Evolutionary conservation across 2,888 invertebrate species (phyloP).

Genomic region (Parapristionchus giblindavisi): DNA sequence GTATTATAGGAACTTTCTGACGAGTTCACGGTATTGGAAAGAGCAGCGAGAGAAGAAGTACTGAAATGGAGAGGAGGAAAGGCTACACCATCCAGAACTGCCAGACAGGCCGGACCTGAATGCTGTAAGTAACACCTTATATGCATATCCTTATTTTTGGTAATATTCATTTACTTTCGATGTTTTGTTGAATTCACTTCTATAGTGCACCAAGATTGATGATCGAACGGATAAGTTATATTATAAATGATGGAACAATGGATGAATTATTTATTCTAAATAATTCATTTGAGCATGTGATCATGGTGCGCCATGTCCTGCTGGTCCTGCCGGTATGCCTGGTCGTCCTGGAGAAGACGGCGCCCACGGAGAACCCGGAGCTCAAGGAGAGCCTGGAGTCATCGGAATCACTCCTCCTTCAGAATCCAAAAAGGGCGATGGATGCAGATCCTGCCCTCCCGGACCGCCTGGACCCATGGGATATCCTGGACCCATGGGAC

Average conservation of each 20-base stretch:
- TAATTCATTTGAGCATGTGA: constrained; percentile 14
- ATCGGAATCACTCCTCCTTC: constrained; percentile 32
- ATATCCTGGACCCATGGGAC: constrained; percentile 36
- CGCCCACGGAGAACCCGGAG: constrained; percentile 9
- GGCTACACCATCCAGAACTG: constrained; percentile 1
- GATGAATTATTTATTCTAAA: too few species aligned
- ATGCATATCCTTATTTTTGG: not conserved
- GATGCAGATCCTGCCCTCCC: constrained; percentile 32
- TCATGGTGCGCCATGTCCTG: constrained; percentile 8
- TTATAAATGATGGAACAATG: too few species aligned
- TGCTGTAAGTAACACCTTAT: constrained; percentile 21
- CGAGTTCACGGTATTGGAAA: constrained; percentile 27
- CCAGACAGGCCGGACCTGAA: constrained; percentile 21
- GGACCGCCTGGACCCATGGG: constrained; percentile 26
- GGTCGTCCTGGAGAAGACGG: constrained; percentile 22
- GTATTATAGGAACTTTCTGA: constrained; percentile 19
- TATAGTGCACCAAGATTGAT: not conserved
- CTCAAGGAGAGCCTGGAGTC: constrained; percentile 21
- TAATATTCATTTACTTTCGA: not conserved
- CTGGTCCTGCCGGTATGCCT: constrained; percentile 22
- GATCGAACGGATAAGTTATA: not conserved
- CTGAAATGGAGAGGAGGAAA: constrained; percentile 23
- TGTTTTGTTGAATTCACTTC: not conserved
- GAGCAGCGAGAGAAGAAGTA: constrained; percentile 18
- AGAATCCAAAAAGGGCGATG: not conserved